These are phyloP conservation scores for Homarus gammarus DNA, from an alignment of 2,888 invertebrate genomes.

Conservation along the genomic window DNA sequence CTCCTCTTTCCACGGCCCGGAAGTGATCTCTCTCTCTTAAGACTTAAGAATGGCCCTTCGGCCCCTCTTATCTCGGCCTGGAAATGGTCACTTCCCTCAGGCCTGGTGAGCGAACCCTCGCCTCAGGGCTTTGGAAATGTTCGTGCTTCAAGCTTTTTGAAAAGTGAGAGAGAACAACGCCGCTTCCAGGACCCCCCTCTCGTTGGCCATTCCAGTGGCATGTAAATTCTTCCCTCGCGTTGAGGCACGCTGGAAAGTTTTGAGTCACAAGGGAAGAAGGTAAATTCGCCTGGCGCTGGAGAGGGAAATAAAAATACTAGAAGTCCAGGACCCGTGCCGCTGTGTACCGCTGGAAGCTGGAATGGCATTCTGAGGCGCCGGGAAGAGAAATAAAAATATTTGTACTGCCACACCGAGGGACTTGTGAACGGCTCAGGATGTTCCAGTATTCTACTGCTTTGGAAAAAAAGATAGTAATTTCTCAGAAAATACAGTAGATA, in stretches of 20 bases:
- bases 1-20: not conserved
- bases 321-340: not conserved
- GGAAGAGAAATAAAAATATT: conserved; percentile 6
- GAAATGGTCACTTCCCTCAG: not conserved
- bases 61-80: not conserved
- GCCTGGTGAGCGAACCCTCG: not conserved
- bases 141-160: conserved; percentile 1
- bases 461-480: not conserved
- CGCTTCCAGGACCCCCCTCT: not conserved
- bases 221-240: conserved; percentile 39
- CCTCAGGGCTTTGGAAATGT: not conserved
- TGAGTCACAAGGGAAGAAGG: conserved; percentile 28
- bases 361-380: not conserved
- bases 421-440: not conserved
- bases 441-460: not conserved
- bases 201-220: conserved; percentile 30
- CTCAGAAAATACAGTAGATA: not conserved
- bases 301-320: not conserved
- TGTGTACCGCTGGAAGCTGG: too few relatives aligned
- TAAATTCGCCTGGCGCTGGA: not conserved
- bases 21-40: not conserved
- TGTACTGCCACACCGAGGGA: not conserved
- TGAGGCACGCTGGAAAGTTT: conserved; percentile 43
- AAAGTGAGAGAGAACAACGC: not conserved
- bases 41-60: not conserved